Evolutionary conservation across 2,113 vertebrate genomes (phyloP), one percentile per base, ranked within the genome.

Genomic region (Oncorhynchus keta): DNA sequence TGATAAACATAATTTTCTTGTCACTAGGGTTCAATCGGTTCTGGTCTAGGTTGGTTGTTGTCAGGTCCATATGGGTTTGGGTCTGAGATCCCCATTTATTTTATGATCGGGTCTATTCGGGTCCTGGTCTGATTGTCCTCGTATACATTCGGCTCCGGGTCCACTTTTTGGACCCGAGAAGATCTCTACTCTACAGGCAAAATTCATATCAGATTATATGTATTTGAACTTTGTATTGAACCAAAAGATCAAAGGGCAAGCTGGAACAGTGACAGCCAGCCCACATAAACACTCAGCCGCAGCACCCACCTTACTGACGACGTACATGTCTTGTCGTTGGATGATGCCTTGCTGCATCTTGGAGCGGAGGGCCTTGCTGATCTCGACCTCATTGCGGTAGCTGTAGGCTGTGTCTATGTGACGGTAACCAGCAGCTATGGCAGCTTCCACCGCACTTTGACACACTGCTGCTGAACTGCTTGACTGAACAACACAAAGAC

Each of bases 351-450:
- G 92, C 68, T 86, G 70, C 35, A 90, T 93, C 83, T 88, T 94
- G 79, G 89, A 84, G 13, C n/a, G 66, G 66, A 95, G 78, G 7
- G 93, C 94, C 4, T 85, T 89, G 0, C 94, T 93, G 0, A 95
- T 68, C 2, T 92, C 88, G 55, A 65, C 82, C 76, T 95, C 93
- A 5, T 92, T 94, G 0, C 30, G 0, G 82, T 95, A 94, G 75
- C 55, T 1, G 87, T 80, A 84, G 5, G 93, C 93, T 0, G 92
- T 91, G 76, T 95, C 93, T 8, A 95, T 85, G 79, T 94, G 94
- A 24, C 93, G 92, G 79, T 91, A 95, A 4, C 94, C 93, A 0
- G 93, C 93, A 0, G 93, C 92, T 0, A 95, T 93, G 69, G 92
- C 93, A 0, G 92, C 68, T 72, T 94, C 93, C 18, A 88, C 89